A percentile compares a stretch with the other conserved stretches of the same genome.
Conservation (phyloP, 1,140 invertebrate genomes). For the Pristionchus pacificus region DNA sequence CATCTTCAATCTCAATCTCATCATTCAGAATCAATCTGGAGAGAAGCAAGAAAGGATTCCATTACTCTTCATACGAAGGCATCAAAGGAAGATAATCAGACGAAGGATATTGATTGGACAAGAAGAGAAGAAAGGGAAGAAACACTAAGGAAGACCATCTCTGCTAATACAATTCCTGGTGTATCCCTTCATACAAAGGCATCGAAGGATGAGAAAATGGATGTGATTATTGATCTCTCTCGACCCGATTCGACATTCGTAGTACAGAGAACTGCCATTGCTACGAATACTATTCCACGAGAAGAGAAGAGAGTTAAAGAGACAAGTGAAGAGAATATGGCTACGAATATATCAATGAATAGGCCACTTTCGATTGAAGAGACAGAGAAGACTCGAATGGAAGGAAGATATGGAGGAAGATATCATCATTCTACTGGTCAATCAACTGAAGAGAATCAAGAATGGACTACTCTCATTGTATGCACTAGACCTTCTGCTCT, state of each 20-base stretch:
- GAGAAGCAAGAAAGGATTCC: not conserved
- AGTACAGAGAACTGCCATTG: not conserved
- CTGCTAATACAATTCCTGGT: constrained; percentile 14
- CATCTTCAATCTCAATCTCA: not conserved
- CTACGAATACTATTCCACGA: not conserved
- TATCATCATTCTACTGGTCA: not conserved
- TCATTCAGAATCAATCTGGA: not conserved
- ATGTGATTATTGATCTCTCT: not conserved
- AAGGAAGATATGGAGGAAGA: not conserved
- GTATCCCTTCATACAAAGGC: constrained; percentile 7
- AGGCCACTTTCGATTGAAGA: not conserved
- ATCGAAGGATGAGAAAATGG: not conserved
- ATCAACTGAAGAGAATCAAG: not conserved
- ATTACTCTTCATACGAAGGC: not conserved
- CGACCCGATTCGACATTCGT: not conserved
- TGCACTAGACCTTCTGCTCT: not conserved
- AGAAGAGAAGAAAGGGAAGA: constrained; percentile 7
- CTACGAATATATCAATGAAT: not conserved
- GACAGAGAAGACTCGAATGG: not conserved
- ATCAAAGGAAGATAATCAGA: not conserved
- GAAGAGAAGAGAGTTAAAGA: not conserved
- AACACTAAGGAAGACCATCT: constrained; percentile 3
- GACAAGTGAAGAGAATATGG: not conserved
- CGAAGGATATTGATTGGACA: not conserved
- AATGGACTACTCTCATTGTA: not conserved